Conservation (phyloP, 2,888 invertebrate species). For the Chymomyza amoena region DNA sequence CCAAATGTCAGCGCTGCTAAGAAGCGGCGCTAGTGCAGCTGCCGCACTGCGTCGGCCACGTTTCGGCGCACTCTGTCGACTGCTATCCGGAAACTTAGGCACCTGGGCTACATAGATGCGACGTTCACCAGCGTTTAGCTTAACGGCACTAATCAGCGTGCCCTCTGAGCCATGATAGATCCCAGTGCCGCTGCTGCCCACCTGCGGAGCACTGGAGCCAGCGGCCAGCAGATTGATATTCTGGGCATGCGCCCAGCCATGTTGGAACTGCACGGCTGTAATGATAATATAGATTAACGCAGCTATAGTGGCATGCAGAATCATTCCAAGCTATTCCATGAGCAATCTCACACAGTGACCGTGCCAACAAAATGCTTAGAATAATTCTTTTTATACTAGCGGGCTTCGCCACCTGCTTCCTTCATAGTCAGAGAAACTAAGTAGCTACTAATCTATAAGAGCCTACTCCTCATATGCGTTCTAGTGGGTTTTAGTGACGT, state of each 20-base stretch:
- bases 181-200: constrained; percentile 87
- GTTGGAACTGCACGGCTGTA: constrained; percentile 82
- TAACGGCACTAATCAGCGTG: constrained; percentile 59
- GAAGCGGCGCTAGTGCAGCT: background rate
- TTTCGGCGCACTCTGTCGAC: too few species aligned
- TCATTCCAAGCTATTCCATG: too few species aligned
- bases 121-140: constrained; percentile 52
- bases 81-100: constrained; percentile 50
- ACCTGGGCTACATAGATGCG: constrained; percentile 64
- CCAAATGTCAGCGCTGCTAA: constrained; percentile 1
- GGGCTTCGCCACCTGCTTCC: too few species aligned
- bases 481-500: background rate
- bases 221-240: constrained; percentile 86
- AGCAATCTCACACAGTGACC: too few species aligned
- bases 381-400: too few species aligned
- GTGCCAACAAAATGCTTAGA: too few species aligned
- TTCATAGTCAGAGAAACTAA: too few species aligned
- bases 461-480: too few species aligned
- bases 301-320: too few species aligned
- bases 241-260: constrained; percentile 84
- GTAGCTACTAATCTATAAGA: too few species aligned
- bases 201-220: constrained; percentile 83
- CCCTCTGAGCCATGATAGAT: constrained; percentile 82
- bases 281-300: background rate
- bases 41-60: background rate